These are phyloP conservation scores for Drosophila borealis DNA, from an alignment of 2,888 invertebrate species.

Conservation along the genomic window DNA sequence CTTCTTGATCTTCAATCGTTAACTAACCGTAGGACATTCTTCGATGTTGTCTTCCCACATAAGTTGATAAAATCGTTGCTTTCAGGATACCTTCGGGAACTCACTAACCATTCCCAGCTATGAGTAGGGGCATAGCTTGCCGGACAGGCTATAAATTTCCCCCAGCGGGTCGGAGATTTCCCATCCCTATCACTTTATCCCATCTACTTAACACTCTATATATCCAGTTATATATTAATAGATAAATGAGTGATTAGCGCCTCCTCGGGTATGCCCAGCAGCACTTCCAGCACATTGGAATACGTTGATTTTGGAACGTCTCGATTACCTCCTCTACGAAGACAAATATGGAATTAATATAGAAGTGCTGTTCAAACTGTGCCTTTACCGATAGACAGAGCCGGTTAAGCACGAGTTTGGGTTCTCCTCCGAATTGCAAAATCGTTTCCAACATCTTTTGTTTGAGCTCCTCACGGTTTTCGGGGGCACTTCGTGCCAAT, in stretches of 20 bases:
- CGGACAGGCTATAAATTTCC: no score
- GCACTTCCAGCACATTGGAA: conserved; percentile 91
- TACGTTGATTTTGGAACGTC: conserved; percentile 87
- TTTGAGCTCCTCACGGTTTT: conserved; percentile 91
- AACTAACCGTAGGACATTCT: no score
- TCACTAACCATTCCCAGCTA: no score
- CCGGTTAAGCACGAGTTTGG: conserved; percentile 93
- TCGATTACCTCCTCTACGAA: conserved; percentile 91
- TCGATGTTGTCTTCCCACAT: no score
- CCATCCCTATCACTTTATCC: no score
- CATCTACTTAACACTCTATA: no score
- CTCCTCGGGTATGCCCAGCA: conserved; percentile 95
- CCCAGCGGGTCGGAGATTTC: no score
- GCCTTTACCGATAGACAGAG: conserved; percentile 93
- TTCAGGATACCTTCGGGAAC: no score
- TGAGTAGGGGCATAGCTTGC: no score
- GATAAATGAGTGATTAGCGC: conserved; percentile 80
- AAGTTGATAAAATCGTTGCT: no score
- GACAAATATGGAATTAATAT: conserved; percentile 16
- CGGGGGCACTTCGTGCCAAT: conserved; percentile 94
- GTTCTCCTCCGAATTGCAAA: conserved; percentile 91
- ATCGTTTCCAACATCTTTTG: conserved; percentile 92
- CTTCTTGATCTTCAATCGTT: no score
- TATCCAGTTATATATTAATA: no score
- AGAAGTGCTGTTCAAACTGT: neutral